Percentiles rank a stretch among this genome's conserved stretches.
phyloP scores from a whole-genome alignment of 2,888 invertebrate genomes.

The Diarsia dahlii region DNA sequence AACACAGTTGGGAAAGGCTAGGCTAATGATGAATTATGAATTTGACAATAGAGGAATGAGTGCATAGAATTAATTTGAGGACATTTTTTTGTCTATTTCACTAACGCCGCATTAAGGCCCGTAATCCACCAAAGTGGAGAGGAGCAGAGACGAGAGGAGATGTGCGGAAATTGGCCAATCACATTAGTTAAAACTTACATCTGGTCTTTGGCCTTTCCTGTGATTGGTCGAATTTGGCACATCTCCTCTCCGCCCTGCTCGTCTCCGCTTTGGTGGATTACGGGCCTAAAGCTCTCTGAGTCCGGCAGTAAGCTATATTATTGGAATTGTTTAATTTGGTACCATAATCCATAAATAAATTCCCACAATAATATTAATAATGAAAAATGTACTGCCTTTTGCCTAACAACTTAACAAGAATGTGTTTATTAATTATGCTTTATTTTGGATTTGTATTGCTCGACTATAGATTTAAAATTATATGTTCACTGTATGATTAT shows the following conservation, averaged over 20 bases:
- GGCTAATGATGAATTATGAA: neutral
- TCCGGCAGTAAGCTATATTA: no score
- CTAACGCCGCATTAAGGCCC: neutral
- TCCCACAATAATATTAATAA: neutral
- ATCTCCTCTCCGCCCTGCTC: no score
- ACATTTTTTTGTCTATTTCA: neutral
- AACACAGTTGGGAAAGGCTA: neutral
- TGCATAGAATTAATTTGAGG: neutral
- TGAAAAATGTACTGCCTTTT: neutral
- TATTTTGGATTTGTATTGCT: neutral
- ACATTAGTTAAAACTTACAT: no score
- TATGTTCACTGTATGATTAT: neutral
- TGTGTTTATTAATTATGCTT: neutral
- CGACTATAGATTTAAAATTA: neutral
- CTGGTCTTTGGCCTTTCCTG: no score
- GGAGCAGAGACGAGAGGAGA: no score
- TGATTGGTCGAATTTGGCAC: no score
- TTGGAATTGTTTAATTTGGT: neutral
- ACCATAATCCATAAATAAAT: neutral
- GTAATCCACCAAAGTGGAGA: no score
- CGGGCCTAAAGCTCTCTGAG: no score
- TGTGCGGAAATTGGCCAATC: no score
- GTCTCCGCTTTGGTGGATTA: no score
- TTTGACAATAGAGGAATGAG: neutral
- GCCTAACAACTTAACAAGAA: neutral